phyloP scores from a whole-genome alignment of 2,797 vertebrate genomes.

The Pipistrellus pygmaeus region DNA sequence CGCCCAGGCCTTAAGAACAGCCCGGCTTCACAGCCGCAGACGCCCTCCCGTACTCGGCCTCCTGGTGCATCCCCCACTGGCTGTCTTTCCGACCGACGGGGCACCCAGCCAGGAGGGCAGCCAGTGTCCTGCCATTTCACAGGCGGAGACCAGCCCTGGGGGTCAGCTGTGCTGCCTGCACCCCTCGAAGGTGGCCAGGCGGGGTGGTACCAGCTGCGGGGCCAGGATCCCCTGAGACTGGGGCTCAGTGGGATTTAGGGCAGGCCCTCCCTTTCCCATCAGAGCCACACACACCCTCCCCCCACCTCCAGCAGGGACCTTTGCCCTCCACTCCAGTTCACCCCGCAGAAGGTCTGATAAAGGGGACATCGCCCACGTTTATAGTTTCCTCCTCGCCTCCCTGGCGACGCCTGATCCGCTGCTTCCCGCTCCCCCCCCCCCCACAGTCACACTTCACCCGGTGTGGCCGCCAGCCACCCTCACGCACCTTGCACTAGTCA shows the following conservation, averaged over 20 bases:
- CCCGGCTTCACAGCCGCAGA: not conserved
- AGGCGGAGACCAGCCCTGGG: not conserved
- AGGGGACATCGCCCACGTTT: slow-evolving; percentile 65
- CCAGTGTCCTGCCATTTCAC: not conserved
- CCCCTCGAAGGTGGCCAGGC: not conserved
- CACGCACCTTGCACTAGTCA: not conserved
- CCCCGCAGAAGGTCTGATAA: slow-evolving; percentile 57
- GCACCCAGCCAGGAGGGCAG: not conserved
- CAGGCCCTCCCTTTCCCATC: not conserved
- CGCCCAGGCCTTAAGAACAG: not conserved
- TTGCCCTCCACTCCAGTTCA: slow-evolving; percentile 26
- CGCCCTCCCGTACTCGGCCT: not conserved
- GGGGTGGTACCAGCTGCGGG: not conserved
- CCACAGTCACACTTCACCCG: not conserved
- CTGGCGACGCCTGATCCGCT: slow-evolving; percentile 70
- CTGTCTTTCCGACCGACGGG: not conserved
- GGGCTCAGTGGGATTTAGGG: not conserved
- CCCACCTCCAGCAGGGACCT: not conserved
- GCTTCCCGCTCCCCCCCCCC: not conserved
- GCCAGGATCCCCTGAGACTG: not conserved
- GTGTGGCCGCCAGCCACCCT: not conserved
- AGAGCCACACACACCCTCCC: not conserved
- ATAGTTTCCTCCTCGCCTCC: slow-evolving; percentile 66
- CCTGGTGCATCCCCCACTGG: not conserved
- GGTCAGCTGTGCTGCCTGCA: too few species aligned